These are phyloP conservation scores for Eupithecia pulchellata DNA, from an alignment of 2,888 invertebrate species.

Conservation along the genomic window DNA sequence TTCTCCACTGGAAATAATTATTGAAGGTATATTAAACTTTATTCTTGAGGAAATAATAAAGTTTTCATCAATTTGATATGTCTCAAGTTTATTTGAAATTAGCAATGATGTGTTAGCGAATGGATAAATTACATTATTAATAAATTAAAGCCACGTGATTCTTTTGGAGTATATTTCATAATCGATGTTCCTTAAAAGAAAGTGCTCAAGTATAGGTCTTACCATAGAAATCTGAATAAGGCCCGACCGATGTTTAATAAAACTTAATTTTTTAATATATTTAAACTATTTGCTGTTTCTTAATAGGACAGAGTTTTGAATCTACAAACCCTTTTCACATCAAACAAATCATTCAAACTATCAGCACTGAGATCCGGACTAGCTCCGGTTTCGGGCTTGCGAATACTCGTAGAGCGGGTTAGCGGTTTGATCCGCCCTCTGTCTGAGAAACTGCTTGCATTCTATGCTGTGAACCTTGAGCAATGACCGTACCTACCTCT, in stretches of 20 bases:
- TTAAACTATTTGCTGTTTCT: too few species aligned
- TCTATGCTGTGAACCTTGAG: constrained; percentile 22
- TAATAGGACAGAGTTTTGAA: too few species aligned
- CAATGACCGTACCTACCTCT: constrained; percentile 42
- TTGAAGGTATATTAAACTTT: constrained; percentile 53
- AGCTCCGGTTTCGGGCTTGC: constrained; percentile 48
- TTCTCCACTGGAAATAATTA: constrained; percentile 62
- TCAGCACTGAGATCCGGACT: constrained; percentile 45
- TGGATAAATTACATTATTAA: too few species aligned
- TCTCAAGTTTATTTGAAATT: not conserved
- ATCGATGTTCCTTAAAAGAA: too few species aligned
- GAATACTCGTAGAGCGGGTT: constrained; percentile 52
- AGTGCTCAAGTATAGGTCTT: too few species aligned
- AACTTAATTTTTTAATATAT: too few species aligned
- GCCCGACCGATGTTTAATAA: too few species aligned
- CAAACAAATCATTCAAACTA: too few species aligned
- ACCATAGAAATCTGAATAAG: too few species aligned
- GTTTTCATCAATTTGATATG: not conserved
- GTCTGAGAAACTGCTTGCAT: constrained; percentile 51
- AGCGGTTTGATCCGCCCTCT: constrained; percentile 55
- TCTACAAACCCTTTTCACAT: not conserved
- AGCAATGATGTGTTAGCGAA: too few species aligned
- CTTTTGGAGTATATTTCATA: too few species aligned
- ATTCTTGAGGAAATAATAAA: constrained; percentile 20
- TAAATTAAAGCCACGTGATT: too few species aligned